Evolutionary conservation across 1,140 invertebrate species (phyloP), one percentile per base, ranked within the genome.

Genomic region (Cepaea nemoralis): DNA sequence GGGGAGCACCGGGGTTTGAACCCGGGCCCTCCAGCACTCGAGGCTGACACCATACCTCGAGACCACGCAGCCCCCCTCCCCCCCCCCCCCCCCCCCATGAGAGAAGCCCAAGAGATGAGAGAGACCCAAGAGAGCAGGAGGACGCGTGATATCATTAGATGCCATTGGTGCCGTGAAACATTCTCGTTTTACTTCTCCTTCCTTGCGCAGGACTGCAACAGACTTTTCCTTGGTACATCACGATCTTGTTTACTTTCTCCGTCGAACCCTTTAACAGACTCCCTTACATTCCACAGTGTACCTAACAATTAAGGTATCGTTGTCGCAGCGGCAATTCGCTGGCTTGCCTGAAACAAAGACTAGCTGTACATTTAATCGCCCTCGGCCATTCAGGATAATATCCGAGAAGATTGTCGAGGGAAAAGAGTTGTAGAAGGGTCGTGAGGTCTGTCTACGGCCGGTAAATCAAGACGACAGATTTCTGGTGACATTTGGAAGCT

Each of bases 381-480:
- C 59, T 6, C n/a, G 33, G 59, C 27, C 27, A 31, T 27, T 63
- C 59, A 3, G 59, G n/a, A 27, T 31, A 63, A 31, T 31, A 63
- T 10, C 8, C 8, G 50, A 55, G 8, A 14, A 19, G 50, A 14
- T 55, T 14, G 27, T 2, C 6, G 59, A 12, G 45, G 59, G 27
- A 63, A n/a, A 31, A 63, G 2, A n/a, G 33, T 19, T 63, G 6
- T 16, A 27, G n/a, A 31, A 31, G n/a, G 59, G 59, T 31, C 59
- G 59, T 31, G 6, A 31, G 27, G 59, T 6, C 3, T 14, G 3
- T 1, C 19, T 22, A 8, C 50, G 59, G 10, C 59, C 12, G n/a
- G 27, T 63, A 63, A 77, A 35, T 19, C 75, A 33, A 33, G 50
- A 76, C 12, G 45, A 45, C 45, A 35, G 55, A 63, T 63, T 63